Percentiles rank a stretch among this genome's conserved stretches.
Conservation (phyloP, 2,888 invertebrate genomes). For the Horisme vitalbata region DNA sequence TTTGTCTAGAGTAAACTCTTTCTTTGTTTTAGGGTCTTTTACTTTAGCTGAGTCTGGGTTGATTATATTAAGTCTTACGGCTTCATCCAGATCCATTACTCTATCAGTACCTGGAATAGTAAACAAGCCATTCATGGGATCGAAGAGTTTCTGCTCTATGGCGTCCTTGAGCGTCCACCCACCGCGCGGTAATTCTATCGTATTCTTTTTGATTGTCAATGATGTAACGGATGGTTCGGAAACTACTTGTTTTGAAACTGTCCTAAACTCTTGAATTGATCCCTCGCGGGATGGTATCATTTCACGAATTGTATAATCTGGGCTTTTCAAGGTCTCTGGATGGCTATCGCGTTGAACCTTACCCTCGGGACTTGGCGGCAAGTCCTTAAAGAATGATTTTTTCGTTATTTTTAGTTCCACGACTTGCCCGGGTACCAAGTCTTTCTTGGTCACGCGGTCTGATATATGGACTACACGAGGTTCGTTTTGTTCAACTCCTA, state of each 20-base stretch:
- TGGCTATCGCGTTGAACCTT: slow-evolving; percentile 76
- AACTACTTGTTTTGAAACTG: slow-evolving; percentile 66
- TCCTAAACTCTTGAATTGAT: slow-evolving; percentile 58
- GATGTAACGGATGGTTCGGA: slow-evolving; percentile 77
- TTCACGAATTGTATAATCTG: slow-evolving; percentile 68
- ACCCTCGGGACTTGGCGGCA: slow-evolving; percentile 71
- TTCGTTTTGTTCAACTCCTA: slow-evolving; percentile 84
- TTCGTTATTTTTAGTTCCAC: slow-evolving; percentile 80
- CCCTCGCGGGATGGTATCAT: slow-evolving; percentile 49
- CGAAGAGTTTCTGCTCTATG: slow-evolving; percentile 90
- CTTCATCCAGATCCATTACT: slow-evolving; percentile 92
- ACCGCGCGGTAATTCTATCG: slow-evolving; percentile 90
- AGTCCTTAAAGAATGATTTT: slow-evolving; percentile 76
- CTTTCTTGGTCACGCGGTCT: slow-evolving; percentile 64
- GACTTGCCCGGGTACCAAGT: slow-evolving; percentile 71
- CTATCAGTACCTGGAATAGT: slow-evolving; percentile 94
- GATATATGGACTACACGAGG: slow-evolving; percentile 66
- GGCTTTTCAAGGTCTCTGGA: slow-evolving; percentile 83
- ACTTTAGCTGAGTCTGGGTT: slow-evolving; percentile 92
- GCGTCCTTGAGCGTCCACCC: slow-evolving; percentile 94
- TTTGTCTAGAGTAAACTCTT: slow-evolving; percentile 85
- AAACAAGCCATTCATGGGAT: slow-evolving; percentile 92
- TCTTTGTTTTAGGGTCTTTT: slow-evolving; percentile 88
- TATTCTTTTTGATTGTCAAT: slow-evolving; percentile 84
- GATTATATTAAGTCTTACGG: slow-evolving; percentile 92